A percentile compares a stretch with the other conserved stretches of the same genome.
phyloP scores from a whole-genome alignment of 1,140 invertebrate genomes.

The Anoplophora glabripennis region DNA sequence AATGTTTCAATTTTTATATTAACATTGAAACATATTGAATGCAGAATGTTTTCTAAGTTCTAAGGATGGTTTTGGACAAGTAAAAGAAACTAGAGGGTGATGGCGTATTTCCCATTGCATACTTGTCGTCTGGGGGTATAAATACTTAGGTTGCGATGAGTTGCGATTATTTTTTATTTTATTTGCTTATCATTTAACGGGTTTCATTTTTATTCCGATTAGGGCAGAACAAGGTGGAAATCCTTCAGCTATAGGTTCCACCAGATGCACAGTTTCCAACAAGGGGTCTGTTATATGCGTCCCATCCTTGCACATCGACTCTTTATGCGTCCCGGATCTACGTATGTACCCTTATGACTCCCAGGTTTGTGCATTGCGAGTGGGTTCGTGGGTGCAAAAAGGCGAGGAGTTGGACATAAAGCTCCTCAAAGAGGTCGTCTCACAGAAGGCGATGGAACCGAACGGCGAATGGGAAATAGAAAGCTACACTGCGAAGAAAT shows the following conservation, averaged over 20 bases:
- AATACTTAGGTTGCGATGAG: too few species aligned
- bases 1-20: too few species aligned
- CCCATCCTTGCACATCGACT: constrained; percentile 50
- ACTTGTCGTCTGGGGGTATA: too few species aligned
- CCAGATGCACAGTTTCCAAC: constrained; percentile 47
- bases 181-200: too few species aligned
- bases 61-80: too few species aligned
- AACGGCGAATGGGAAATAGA: constrained; percentile 48
- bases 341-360: constrained; percentile 55
- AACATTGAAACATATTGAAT: too few species aligned
- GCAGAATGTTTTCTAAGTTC: too few species aligned
- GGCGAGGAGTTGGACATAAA: constrained; percentile 59
- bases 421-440: constrained; percentile 29
- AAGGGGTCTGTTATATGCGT: constrained; percentile 52
- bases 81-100: too few species aligned
- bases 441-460: constrained; percentile 33
- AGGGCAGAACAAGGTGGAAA: constrained; percentile 35
- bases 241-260: constrained; percentile 25
- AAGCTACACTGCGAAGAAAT: constrained; percentile 33
- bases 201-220: constrained; percentile 1
- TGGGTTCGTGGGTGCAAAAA: constrained; percentile 59
- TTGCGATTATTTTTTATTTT: too few species aligned
- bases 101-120: too few species aligned
- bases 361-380: constrained; percentile 53
- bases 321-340: constrained; percentile 51